Conservation (phyloP, 2,113 vertebrate species). For the Ploceus nigricollis region DNA sequence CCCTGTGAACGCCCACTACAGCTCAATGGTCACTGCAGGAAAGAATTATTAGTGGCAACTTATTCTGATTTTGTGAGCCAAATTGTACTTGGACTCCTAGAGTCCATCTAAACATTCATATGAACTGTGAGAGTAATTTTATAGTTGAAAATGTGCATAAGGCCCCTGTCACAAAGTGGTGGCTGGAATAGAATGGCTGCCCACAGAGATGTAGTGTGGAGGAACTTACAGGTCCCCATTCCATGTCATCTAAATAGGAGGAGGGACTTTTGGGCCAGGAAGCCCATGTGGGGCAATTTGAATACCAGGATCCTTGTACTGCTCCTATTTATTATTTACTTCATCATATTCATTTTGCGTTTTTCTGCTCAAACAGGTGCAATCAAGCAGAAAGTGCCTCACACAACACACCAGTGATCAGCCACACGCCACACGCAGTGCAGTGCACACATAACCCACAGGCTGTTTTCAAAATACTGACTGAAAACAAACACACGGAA, state of each 20-base stretch:
- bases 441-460: not conserved
- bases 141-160: not conserved
- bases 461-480: constrained; percentile 8
- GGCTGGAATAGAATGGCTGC: not conserved
- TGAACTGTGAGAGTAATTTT: not conserved
- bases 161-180: too few relatives aligned
- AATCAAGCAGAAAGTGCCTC: not conserved
- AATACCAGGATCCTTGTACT: not conserved
- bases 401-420: not conserved
- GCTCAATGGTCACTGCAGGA: not conserved
- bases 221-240: accelerated
- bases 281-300: not conserved
- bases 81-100: not conserved
- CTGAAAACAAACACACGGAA: not conserved
- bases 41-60: not conserved
- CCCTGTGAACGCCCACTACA: not conserved
- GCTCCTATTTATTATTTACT: not conserved
- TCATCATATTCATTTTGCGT: not conserved
- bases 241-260: accelerated
- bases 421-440: not conserved
- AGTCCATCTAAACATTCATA: not conserved
- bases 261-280: not conserved
- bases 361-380: not conserved
- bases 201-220: accelerated
- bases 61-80: not conserved